Percentiles rank a stretch among this genome's conserved stretches.
Conservation (phyloP, 1,140 invertebrate genomes). For the Nixonia krombeini region DNA sequence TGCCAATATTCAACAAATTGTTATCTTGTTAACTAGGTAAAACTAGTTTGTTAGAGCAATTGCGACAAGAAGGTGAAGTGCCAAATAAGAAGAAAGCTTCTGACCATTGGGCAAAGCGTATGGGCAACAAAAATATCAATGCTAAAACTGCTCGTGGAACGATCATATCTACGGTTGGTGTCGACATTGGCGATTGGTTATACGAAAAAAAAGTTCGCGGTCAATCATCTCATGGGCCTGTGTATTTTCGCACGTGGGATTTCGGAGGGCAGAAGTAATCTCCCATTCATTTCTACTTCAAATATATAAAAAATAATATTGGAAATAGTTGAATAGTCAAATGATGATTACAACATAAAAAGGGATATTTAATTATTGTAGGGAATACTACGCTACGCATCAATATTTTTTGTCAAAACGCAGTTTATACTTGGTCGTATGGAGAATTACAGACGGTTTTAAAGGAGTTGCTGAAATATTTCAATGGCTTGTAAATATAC, state of each 20-base stretch:
- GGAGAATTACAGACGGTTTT: constrained; percentile 94
- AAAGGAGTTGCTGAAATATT: constrained; percentile 91
- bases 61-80: constrained; percentile 88
- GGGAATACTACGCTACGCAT: constrained; percentile 97
- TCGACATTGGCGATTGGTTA: constrained; percentile 96
- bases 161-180: constrained; percentile 96
- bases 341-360: too few species aligned
- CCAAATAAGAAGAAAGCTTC: constrained; percentile 81
- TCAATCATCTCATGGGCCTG: constrained; percentile 84
- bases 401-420: constrained; percentile 98
- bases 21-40: constrained; percentile 49
- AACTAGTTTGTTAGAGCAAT: constrained; percentile 90
- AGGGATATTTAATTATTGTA: constrained; percentile 3
- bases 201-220: constrained; percentile 86
- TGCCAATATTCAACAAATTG: too few species aligned
- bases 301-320: too few species aligned
- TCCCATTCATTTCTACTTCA: too few species aligned
- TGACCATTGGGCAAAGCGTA: constrained; percentile 94
- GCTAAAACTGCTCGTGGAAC: constrained; percentile 81
- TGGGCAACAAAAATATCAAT: constrained; percentile 90
- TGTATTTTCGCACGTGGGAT: constrained; percentile 99
- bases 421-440: constrained; percentile 95
- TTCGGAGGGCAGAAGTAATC: constrained; percentile 95
- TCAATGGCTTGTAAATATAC: constrained; percentile 96
- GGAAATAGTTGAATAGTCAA: too few species aligned